Percentiles rank a stretch among this genome's conserved stretches.
phyloP scores from a whole-genome alignment of 2,888 invertebrate species.

The Epistrophe eligans region DNA sequence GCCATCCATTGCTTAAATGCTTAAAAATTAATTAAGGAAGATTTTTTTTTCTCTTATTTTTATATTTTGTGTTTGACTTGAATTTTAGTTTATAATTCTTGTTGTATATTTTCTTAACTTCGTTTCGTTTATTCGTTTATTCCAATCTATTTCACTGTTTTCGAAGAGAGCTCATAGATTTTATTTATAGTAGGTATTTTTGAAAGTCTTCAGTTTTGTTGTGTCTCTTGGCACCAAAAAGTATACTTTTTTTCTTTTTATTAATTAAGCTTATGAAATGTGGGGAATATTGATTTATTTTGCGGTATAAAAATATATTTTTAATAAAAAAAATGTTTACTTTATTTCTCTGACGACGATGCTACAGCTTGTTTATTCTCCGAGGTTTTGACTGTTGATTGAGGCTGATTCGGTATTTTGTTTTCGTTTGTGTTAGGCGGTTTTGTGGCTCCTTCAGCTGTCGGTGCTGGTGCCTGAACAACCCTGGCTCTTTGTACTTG shows the following conservation, averaged over 20 bases:
- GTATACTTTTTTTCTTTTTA: slow-evolving; percentile 44
- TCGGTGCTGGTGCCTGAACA: slow-evolving; percentile 17
- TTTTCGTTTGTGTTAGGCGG: slow-evolving; percentile 57
- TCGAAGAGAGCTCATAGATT: slow-evolving; percentile 56
- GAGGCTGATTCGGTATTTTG: slow-evolving; percentile 42
- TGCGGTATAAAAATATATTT: slow-evolving; percentile 60
- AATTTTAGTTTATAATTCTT: slow-evolving; percentile 36
- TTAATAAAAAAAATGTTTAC: slow-evolving; percentile 50
- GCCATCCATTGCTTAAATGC: slow-evolving; percentile 70
- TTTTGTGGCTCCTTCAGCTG: slow-evolving; percentile 37
- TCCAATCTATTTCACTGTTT: slow-evolving; percentile 59
- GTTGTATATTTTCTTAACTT: slow-evolving; percentile 26
- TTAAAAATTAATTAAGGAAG: slow-evolving; percentile 74
- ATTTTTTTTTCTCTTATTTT: slow-evolving; percentile 33
- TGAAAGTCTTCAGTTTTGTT: slow-evolving; percentile 48
- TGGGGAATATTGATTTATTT: slow-evolving; percentile 49
- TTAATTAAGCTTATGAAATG: slow-evolving; percentile 59
- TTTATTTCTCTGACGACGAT: slow-evolving; percentile 78
- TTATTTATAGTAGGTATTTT: neutral
- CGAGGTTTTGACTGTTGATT: slow-evolving; percentile 56
- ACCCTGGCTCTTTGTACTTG: slow-evolving; percentile 63
- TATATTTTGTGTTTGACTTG: slow-evolving; percentile 57
- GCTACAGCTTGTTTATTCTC: slow-evolving; percentile 61
- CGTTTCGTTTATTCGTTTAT: slow-evolving; percentile 63
- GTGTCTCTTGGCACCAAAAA: slow-evolving; percentile 67